phyloP scores from a whole-genome alignment of 2,113 vertebrate genomes.

The Gymnogyps californianus region DNA sequence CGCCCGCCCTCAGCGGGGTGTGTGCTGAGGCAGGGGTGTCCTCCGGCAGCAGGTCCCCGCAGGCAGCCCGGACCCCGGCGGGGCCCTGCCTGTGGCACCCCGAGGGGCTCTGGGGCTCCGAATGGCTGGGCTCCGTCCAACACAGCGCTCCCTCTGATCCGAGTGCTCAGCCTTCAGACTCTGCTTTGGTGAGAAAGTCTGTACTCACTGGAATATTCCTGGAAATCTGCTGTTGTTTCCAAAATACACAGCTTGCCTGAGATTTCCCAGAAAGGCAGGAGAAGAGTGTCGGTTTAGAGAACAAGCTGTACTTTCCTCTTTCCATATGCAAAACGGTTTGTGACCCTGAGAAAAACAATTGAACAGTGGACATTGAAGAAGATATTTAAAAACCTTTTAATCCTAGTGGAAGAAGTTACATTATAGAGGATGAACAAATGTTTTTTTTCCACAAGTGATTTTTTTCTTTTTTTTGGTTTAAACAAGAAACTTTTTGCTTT shows the following conservation, averaged over 20 bases:
- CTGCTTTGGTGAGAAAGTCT: not conserved
- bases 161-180: not conserved
- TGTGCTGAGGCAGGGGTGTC: not conserved
- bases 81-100: accelerated
- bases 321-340: not conserved
- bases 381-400: not conserved
- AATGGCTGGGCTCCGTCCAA: not conserved
- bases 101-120: accelerated
- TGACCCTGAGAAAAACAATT: not conserved
- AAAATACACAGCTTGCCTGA: not conserved
- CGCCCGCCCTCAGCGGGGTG: too few relatives aligned
- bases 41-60: accelerated
- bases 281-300: not conserved
- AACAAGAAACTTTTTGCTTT: not conserved
- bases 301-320: not conserved
- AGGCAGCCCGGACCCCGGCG: accelerated
- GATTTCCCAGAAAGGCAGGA: not conserved
- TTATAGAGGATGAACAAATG: not conserved
- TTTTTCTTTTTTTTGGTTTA: not conserved
- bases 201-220: not conserved
- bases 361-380: not conserved
- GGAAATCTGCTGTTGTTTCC: not conserved
- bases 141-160: accelerated
- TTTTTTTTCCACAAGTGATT: not conserved
- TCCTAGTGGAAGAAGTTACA: not conserved